Percentiles rank a stretch among this genome's conserved stretches.
These are phyloP conservation scores for Andrena marginata DNA, from an alignment of 2,888 invertebrate genomes.

Conservation along the genomic window DNA sequence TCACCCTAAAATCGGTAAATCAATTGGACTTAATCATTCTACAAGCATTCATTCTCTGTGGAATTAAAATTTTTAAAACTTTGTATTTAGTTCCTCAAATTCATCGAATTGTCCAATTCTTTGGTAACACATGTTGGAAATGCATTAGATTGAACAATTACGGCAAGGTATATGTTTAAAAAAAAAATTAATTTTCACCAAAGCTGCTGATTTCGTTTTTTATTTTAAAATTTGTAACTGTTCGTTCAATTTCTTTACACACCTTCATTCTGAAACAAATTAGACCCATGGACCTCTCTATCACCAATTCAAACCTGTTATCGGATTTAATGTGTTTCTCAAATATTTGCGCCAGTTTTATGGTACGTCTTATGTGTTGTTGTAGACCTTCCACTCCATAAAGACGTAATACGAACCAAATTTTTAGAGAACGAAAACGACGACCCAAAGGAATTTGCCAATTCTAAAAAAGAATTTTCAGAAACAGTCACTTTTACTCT, in stretches of 20 bases:
- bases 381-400: conserved; percentile 94
- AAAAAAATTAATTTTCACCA: too few relatives aligned
- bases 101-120: too few relatives aligned
- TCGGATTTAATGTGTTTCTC: conserved; percentile 90
- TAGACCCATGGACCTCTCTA: conserved; percentile 91
- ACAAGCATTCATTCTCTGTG: not conserved
- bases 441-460: conserved; percentile 96
- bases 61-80: not conserved
- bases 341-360: conserved; percentile 92
- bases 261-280: conserved; percentile 95
- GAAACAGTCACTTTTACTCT: not conserved
- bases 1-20: conserved; percentile 86
- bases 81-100: too few relatives aligned
- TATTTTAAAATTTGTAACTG: not conserved
- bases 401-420: conserved; percentile 96
- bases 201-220: not conserved
- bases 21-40: not conserved
- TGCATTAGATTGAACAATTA: too few relatives aligned
- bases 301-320: conserved; percentile 92
- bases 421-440: conserved; percentile 94
- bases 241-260: conserved; percentile 30
- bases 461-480: conserved; percentile 86
- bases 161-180: too few relatives aligned
- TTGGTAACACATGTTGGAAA: too few relatives aligned
- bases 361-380: conserved; percentile 91